Conservation (phyloP, 92 coral and sea anemone genomes). For the Epizoanthus ramosus region DNA sequence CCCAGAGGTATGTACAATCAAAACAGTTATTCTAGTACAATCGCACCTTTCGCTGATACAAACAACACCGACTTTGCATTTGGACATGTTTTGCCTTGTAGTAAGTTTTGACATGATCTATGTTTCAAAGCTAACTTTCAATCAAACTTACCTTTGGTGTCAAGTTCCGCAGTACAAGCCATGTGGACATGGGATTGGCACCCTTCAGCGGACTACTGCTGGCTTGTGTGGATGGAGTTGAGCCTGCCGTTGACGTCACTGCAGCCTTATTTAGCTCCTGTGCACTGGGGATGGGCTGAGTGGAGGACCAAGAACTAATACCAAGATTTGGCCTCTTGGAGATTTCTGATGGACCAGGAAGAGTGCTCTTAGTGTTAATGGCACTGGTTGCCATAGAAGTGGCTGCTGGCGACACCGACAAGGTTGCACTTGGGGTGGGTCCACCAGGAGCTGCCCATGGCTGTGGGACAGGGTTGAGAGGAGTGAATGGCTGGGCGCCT, state of each 20-base stretch:
- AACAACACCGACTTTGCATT: too few species aligned
- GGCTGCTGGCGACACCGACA: constrained; percentile 52
- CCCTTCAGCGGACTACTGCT: constrained; percentile 44
- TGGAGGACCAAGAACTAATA: constrained; percentile 88
- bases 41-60: too few species aligned
- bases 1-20: too few species aligned
- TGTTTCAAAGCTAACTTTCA: too few species aligned
- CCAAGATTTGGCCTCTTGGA: constrained; percentile 72
- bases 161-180: constrained; percentile 92
- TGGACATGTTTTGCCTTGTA: too few species aligned
- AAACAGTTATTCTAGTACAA: too few species aligned
- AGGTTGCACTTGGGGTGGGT: constrained; percentile 60
- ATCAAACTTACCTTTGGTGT: constrained; percentile 79
- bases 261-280: constrained; percentile 74
- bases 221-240: constrained; percentile 45
- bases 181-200: constrained; percentile 86
- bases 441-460: constrained; percentile 96
- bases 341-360: constrained; percentile 50
- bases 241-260: constrained; percentile 26
- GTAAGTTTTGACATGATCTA: too few species aligned
- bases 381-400: constrained; percentile 56
- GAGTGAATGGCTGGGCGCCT: constrained; percentile 48
- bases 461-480: constrained; percentile 70
- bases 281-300: constrained; percentile 90
- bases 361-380: constrained; percentile 36